Base-by-base conservation (phyloP, 2,888 invertebrate genomes). In the Lithodes maja region DNA sequence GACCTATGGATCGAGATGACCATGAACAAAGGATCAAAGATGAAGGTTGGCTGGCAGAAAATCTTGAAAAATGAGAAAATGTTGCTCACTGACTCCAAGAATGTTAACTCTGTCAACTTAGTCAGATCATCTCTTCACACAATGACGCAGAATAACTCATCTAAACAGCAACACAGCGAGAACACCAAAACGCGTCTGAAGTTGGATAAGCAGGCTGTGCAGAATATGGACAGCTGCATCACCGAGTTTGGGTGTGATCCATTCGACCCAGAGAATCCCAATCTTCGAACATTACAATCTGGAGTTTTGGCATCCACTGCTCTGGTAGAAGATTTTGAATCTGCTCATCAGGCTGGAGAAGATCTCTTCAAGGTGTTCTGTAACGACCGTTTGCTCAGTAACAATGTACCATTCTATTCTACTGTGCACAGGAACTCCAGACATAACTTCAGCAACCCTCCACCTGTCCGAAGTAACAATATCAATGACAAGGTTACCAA, bases 171-270 rank as follows among this genome's bases (percentile, higher is more conserved):
- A 68, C 68, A 68, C 68, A 68, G 68, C 15, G 68, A 68, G 68
- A 68, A 68, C 68, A 68, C 33, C 33, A 33, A 33, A 33, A 33
- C 33, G 33, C 33, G 33, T 33, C 33, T 33, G 33, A 33, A 33
- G n/a, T n/a, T n/a, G n/a, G n/a, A n/a, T n/a, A n/a, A n/a, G n/a
- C n/a, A n/a, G n/a, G n/a, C n/a, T n/a, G n/a, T n/a, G n/a, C n/a
- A n/a, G n/a, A n/a, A n/a, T n/a, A n/a, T n/a, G n/a, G n/a, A n/a
- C n/a, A n/a, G n/a, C n/a, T n/a, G n/a, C n/a, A n/a, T n/a, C n/a
- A n/a, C n/a, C n/a, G n/a, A n/a, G n/a, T n/a, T n/a, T 61, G 68
- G 68, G 68, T 61, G 68, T 61, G 68, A 61, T 61, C 68, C 68
- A 61, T 61, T 61, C 68, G 68, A 61, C 68, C 68, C 68, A 61